Evolutionary conservation across 2,113 vertebrate genomes (phyloP).

Genomic region (Stigmatopora argus): DNA sequence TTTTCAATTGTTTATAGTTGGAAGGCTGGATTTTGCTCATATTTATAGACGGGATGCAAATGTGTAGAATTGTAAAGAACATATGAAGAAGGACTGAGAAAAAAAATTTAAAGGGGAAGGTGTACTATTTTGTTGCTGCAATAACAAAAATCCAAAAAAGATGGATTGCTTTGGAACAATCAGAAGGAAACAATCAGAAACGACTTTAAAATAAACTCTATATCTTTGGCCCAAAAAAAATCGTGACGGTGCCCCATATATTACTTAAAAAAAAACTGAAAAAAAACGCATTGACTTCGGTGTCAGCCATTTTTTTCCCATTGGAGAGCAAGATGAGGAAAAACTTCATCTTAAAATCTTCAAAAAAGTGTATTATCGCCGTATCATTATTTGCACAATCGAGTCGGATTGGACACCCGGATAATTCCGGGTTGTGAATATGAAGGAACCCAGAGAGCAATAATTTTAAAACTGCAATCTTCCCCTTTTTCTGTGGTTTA

Average conservation of each 20-base stretch:
- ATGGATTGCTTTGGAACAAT: constrained; percentile 71
- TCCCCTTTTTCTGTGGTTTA: constrained; percentile 17
- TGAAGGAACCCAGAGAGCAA: constrained; percentile 65
- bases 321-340: constrained; percentile 5
- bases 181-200: constrained; percentile 50
- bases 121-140: constrained; percentile 73
- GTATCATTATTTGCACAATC: constrained; percentile 62
- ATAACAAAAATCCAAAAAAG: constrained; percentile 60
- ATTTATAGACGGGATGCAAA: constrained; percentile 63
- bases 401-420: constrained; percentile 37
- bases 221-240: constrained; percentile 8
- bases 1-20: constrained; percentile 64
- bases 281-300: constrained; percentile 22
- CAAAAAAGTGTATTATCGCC: constrained; percentile 22
- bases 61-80: constrained; percentile 67
- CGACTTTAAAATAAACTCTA: constrained; percentile 42
- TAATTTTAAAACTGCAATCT: constrained; percentile 59
- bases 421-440: constrained; percentile 50
- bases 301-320: constrained; percentile 4
- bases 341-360: constrained; percentile 22
- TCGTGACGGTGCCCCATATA: constrained; percentile 6
- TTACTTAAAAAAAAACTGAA: constrained; percentile 7
- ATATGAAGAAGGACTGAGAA: constrained; percentile 68
- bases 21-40: constrained; percentile 83
- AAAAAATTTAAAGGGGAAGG: constrained; percentile 67